Evolutionary conservation across 2,888 invertebrate species (phyloP), one percentile per base, ranked within the genome.

Genomic region (Tortrix viridana): DNA sequence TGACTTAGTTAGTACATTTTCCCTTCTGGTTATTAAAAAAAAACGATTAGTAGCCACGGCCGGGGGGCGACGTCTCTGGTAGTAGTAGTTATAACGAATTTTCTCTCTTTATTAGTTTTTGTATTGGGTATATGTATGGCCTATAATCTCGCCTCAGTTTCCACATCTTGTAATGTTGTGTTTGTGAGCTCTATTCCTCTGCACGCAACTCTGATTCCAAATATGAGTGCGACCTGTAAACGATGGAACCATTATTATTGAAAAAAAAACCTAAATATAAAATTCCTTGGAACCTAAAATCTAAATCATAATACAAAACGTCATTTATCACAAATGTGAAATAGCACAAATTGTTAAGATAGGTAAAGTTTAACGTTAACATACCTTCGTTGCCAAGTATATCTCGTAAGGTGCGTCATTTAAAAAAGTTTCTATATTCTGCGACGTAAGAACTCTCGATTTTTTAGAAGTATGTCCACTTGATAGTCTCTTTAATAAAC

Each of bases 161-260:
- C 55, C 9, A 67, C 5, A 43, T 67, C 58, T 5, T 67, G 48
- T n/a, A 58, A 19, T 3, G 65, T 67, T 6, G 67, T 52, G 26
- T 65, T 55, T 0, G 22, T 6, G 2, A 67, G 26, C 59, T 69
- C 67, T 12, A 23, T 44, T 14, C 48, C n/a, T 22, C 63, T 32
- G 22, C 65, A 68, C 14, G 67, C 68, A 6, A 65, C 67, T 9
- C 26, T 49, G 22, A 65, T 49, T 5, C 65, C 65, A 6, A 65
- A 61, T 18, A 67, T 67, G 23, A 68, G 58, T 48, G 41, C 49
- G 23, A 65, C 64, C 64, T 66, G 44, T n/a, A 60, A 65, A 50
- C 60, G 55, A 67, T 67, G 26, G 26, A n/a, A 4, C 7, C 2
- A 26, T 26, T 26, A 26, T 26, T 9, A 26, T n/a, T 7, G 9